phyloP scores from a whole-genome alignment of 1,140 invertebrate species.

The Mycetomoellerius zeteki region DNA sequence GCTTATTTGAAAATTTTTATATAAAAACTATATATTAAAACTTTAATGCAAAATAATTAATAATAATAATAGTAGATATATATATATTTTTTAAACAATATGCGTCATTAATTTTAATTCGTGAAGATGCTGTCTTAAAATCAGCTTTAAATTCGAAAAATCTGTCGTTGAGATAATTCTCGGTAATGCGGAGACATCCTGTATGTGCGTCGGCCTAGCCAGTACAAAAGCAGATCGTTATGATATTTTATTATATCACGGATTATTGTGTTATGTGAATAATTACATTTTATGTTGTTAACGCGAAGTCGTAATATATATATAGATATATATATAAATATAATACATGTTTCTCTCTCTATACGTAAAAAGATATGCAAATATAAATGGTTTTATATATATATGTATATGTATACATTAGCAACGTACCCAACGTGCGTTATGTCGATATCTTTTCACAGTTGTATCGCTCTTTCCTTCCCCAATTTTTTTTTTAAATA shows the following conservation, averaged over 20 bases:
- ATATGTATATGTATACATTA: conserved; percentile 27
- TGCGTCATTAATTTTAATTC: background rate
- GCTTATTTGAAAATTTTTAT: background rate
- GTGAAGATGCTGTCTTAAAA: background rate
- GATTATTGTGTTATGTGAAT: conserved; percentile 81
- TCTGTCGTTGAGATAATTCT: conserved; percentile 20
- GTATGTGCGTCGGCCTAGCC: conserved; percentile 81
- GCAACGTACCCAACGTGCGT: conserved; percentile 32
- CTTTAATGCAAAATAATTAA: background rate
- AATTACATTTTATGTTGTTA: conserved; percentile 85
- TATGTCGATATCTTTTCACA: conserved; percentile 40
- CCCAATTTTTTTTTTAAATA: background rate
- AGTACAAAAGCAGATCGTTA: conserved; percentile 84
- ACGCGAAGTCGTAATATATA: conserved; percentile 83
- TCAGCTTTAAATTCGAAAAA: background rate
- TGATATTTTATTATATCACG: conserved; percentile 74
- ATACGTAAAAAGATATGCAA: conserved; percentile 60
- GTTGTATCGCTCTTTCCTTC: conserved; percentile 39
- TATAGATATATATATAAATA: conserved; percentile 30
- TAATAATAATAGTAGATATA: background rate
- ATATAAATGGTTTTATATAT: conserved; percentile 68
- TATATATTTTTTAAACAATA: background rate
- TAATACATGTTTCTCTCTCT: conserved; percentile 57
- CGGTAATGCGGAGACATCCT: background rate
- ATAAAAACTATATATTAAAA: background rate